Percentiles rank a stretch among this genome's conserved stretches.
Evolutionary conservation across 2,797 vertebrate species (phyloP).

Genomic region (Phyllotis vaccarum): DNA sequence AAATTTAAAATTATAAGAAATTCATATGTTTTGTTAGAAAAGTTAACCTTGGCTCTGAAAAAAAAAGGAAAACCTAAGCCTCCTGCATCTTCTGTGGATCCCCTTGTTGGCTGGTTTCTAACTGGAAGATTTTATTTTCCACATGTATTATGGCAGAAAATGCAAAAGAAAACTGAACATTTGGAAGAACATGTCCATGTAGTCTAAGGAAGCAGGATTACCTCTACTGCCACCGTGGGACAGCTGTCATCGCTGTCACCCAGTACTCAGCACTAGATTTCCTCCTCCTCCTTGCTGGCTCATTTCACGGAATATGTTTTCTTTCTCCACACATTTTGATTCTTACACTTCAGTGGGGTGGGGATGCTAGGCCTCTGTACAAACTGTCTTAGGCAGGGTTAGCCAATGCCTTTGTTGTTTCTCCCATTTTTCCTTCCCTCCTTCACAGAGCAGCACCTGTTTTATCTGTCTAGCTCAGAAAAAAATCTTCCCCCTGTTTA

Average conservation of each 20-base stretch:
- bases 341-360: background rate
- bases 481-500: background rate
- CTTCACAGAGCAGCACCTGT: background rate
- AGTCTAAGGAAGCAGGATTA: background rate
- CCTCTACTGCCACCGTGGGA: background rate
- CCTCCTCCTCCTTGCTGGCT: background rate
- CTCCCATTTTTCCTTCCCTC: background rate
- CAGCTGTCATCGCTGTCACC: background rate
- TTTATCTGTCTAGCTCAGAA: constrained; percentile 25
- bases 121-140: background rate
- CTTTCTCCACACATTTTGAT: background rate
- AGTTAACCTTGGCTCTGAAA: background rate
- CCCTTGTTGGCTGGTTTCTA: background rate
- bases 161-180: background rate
- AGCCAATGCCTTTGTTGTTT: background rate
- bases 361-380: background rate
- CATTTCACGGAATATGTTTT: background rate
- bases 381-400: background rate
- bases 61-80: background rate
- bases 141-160: background rate
- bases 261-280: background rate
- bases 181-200: background rate
- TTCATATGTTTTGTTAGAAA: constrained; percentile 24
- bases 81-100: background rate
- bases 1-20: background rate